Conservation (phyloP, 2,797 vertebrate genomes). For the Sciurus carolinensis region DNA sequence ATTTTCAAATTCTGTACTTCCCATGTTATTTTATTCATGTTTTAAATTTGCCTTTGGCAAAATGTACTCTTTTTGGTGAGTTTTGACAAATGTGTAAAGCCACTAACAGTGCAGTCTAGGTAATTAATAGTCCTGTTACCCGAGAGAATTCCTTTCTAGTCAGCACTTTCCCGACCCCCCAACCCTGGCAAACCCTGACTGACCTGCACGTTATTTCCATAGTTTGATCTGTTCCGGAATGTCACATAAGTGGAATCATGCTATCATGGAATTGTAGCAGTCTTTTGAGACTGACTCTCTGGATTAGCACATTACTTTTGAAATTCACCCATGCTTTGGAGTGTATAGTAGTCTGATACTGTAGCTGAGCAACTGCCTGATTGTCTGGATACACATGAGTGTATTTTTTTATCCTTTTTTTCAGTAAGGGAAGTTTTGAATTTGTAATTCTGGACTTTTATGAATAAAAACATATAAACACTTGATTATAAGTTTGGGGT, state of each 20-base stretch:
- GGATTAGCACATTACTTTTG: background rate
- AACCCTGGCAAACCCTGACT: background rate
- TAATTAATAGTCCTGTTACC: background rate
- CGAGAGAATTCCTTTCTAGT: background rate
- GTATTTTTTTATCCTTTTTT: background rate
- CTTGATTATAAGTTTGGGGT: background rate
- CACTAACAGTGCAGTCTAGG: background rate
- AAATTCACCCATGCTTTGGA: background rate
- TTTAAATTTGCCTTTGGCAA: slow-evolving; percentile 33
- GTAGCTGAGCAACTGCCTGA: background rate
- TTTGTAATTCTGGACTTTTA: background rate
- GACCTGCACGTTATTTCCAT: background rate
- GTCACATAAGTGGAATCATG: background rate
- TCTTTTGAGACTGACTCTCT: background rate
- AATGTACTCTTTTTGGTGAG: background rate
- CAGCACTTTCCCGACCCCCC: background rate
- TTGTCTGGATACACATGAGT: background rate
- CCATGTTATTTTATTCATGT: background rate
- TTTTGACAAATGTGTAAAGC: background rate
- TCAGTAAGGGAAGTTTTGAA: background rate
- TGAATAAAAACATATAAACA: background rate
- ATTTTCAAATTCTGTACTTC: background rate
- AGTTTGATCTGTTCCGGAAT: background rate
- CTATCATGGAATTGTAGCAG: background rate
- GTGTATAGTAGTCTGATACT: background rate